These are phyloP conservation scores for Serinus canaria DNA, from an alignment of 2,113 vertebrate species.

Conservation along the genomic window DNA sequence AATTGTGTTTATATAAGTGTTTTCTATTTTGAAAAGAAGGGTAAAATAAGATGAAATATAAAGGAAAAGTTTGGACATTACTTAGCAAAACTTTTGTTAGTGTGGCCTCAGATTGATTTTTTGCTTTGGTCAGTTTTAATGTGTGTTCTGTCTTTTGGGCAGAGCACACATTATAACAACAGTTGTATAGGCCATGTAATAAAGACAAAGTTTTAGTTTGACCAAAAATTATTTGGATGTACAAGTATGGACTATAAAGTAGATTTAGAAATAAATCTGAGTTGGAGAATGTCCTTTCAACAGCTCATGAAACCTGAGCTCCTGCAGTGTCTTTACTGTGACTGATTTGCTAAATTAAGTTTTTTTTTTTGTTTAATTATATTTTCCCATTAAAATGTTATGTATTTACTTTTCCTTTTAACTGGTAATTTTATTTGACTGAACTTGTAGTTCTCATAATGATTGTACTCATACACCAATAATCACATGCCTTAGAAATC, in stretches of 20 bases:
- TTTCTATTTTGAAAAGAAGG: neutral
- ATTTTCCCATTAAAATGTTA: neutral
- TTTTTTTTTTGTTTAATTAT: neutral
- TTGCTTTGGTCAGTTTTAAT: neutral
- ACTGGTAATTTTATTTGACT: neutral
- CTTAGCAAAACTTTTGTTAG: neutral
- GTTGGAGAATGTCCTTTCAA: neutral
- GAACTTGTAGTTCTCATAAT: neutral
- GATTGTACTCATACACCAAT: neutral
- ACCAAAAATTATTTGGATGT: neutral
- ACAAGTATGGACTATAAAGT: neutral
- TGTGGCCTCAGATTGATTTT: neutral
- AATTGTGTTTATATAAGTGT: neutral
- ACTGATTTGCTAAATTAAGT: neutral
- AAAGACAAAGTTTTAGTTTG: neutral
- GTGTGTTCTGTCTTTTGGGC: neutral
- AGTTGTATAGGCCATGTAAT: neutral
- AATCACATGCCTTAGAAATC: neutral
- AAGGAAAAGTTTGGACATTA: neutral
- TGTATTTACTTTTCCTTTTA: neutral
- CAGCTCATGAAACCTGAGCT: accelerated
- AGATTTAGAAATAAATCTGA: neutral
- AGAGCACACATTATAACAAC: neutral
- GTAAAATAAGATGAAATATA: neutral
- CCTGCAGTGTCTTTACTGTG: neutral